Percentiles rank a stretch among this genome's conserved stretches.
Conservation (phyloP, 2,797 vertebrate species). For the Mormyrus hasselquistii region DNA sequence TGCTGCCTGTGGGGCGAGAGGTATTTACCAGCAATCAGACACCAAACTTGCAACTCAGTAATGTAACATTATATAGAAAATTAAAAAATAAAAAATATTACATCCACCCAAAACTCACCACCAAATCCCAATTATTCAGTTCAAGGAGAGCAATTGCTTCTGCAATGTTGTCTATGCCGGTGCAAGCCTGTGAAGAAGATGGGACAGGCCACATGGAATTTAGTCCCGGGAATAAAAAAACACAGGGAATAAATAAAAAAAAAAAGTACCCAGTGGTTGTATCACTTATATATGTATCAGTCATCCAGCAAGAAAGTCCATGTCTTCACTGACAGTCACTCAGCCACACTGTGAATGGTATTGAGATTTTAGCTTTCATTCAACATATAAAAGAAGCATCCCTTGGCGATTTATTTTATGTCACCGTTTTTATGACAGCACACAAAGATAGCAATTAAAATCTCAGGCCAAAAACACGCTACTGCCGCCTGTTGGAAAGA, state of each 20-base stretch:
- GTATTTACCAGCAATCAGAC: neutral
- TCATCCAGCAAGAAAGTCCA: neutral
- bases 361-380: neutral
- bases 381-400: neutral
- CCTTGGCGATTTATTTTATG: neutral
- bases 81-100: neutral
- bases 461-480: neutral
- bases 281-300: neutral
- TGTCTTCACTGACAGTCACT: neutral
- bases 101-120: slow-evolving; percentile 75
- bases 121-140: slow-evolving; percentile 99
- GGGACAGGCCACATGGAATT: neutral
- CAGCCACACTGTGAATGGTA: neutral
- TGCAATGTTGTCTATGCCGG: slow-evolving; percentile 98
- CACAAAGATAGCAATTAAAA: neutral
- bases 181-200: slow-evolving; percentile 78
- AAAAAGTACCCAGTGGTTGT: neutral
- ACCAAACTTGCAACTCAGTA: neutral
- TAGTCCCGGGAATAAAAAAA: neutral
- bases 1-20: slow-evolving; percentile 73
- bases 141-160: slow-evolving; percentile 98
- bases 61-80: neutral
- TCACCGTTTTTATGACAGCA: neutral
- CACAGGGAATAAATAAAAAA: neutral
- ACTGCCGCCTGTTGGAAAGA: neutral